Percentiles rank a stretch among this genome's conserved stretches.
Evolutionary conservation across 2,888 invertebrate genomes (phyloP).

Genomic region (Drosophila anomalata): DNA sequence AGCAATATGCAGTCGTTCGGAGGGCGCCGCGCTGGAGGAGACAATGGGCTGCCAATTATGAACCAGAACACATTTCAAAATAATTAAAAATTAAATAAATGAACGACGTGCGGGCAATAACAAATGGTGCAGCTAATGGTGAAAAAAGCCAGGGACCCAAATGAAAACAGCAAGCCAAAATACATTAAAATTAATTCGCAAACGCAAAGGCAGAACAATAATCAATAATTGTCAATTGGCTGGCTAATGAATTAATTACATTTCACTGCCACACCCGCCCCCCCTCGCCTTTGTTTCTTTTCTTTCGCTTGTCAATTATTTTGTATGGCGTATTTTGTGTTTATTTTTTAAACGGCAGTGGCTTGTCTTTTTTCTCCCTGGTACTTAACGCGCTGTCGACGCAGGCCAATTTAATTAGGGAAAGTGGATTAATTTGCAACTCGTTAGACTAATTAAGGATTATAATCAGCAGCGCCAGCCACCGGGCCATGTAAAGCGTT

Average conservation of each 20-base stretch:
- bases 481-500: constrained; percentile 33
- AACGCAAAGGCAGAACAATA: constrained; percentile 60
- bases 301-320: constrained; percentile 22
- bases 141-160: constrained; percentile 22
- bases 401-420: constrained; percentile 80
- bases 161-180: constrained; percentile 22
- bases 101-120: constrained; percentile 31
- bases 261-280: constrained; percentile 20
- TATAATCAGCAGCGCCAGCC: constrained; percentile 65
- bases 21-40: constrained; percentile 2
- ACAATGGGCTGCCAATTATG: constrained; percentile 61
- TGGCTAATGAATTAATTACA: constrained; percentile 79
- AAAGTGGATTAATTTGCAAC: constrained; percentile 83
- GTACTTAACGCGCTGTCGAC: constrained; percentile 28
- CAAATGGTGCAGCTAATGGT: constrained; percentile 62
- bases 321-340: constrained; percentile 33
- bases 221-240: constrained; percentile 80
- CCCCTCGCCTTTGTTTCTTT: neutral
- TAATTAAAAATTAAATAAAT: constrained; percentile 72
- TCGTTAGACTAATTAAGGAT: constrained; percentile 83
- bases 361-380: constrained; percentile 21
- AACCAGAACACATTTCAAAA: constrained; percentile 67
- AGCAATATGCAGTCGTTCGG: constrained; percentile 27
- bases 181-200: constrained; percentile 43
- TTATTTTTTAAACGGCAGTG: constrained; percentile 55